Conservation (phyloP, 2,888 invertebrate species). For the Resseliella maxima region DNA sequence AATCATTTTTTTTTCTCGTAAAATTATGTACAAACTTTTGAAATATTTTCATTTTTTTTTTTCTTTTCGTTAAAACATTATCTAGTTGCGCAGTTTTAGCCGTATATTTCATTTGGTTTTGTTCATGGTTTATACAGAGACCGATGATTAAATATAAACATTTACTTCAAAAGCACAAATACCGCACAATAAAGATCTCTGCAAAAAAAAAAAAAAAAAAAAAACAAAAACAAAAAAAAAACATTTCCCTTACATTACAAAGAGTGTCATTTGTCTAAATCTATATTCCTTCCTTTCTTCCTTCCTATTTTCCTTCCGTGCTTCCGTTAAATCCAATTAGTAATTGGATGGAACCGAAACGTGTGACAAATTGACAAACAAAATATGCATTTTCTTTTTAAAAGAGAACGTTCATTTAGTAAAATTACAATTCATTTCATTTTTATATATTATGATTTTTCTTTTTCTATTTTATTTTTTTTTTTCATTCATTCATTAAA, state of each 20-base stretch:
- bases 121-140: not conserved
- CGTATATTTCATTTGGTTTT: not conserved
- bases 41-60: not conserved
- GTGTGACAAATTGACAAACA: not conserved
- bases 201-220: no score
- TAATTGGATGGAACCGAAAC: not conserved
- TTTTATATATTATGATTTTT: not conserved
- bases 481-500: not conserved
- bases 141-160: not conserved
- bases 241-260: no score
- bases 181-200: not conserved
- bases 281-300: not conserved
- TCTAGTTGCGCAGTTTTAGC: not conserved
- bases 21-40: no score
- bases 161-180: conserved; percentile 24
- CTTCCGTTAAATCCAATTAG: no score
- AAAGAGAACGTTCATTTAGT: not conserved
- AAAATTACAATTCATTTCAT: not conserved
- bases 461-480: not conserved
- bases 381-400: not conserved
- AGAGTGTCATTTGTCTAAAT: no score
- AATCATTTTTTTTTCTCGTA: no score
- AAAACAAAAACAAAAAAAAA: no score
- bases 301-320: not conserved
- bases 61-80: not conserved